phyloP scores from a whole-genome alignment of 2,888 invertebrate species.

The Reticulitermes lucifugus region DNA sequence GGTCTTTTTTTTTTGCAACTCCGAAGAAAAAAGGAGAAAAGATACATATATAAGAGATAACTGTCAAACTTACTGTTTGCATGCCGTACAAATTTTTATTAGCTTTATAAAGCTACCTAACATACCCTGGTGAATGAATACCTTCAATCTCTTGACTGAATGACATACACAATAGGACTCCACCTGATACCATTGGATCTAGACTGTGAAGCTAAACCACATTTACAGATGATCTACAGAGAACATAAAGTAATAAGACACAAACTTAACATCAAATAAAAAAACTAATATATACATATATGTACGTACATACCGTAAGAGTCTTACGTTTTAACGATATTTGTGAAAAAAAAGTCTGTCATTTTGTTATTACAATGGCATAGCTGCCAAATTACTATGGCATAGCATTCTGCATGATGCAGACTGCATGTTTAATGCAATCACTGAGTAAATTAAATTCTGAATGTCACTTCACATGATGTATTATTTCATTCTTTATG shows the following conservation, averaged over 20 bases:
- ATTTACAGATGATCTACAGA: slow-evolving; percentile 2
- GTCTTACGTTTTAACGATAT: slow-evolving; percentile 20
- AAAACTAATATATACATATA: slow-evolving; percentile 22
- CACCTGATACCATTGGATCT: not conserved
- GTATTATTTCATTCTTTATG: not conserved
- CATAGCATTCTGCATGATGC: slow-evolving; percentile 21
- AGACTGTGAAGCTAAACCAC: slow-evolving; percentile 13
- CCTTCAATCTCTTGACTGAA: not conserved
- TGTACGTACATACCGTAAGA: slow-evolving; percentile 16
- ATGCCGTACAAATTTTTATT: slow-evolving; percentile 16
- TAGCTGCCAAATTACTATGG: slow-evolving; percentile 9
- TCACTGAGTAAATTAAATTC: slow-evolving; percentile 1
- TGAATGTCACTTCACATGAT: not conserved
- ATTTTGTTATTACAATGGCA: not conserved
- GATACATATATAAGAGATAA: not conserved
- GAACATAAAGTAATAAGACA: not conserved
- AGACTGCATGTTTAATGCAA: not conserved
- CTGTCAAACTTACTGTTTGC: not conserved
- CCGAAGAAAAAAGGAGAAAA: not conserved
- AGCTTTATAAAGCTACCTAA: not conserved
- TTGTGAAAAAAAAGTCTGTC: not conserved
- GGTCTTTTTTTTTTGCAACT: not conserved
- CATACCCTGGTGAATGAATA: slow-evolving; percentile 36
- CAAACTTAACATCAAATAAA: slow-evolving; percentile 33
- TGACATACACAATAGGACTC: not conserved